Base-by-base conservation (phyloP, 92 coral and sea anemone species). In the Actinostola sp. region DNA sequence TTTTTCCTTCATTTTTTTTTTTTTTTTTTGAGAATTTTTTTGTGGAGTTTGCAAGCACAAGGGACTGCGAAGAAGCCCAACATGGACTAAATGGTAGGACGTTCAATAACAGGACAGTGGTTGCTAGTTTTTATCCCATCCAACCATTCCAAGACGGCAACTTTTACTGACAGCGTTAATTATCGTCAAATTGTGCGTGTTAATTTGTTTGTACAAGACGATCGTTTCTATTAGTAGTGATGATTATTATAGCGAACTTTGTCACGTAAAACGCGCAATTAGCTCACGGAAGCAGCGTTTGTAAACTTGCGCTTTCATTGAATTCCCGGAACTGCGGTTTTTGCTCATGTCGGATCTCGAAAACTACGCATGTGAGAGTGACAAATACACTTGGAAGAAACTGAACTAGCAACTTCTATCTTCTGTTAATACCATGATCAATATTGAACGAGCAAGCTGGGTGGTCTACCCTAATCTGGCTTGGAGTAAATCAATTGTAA, bases 41-140 rank as follows among this genome's bases (percentile, higher is more conserved):
- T 73, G 86, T 87, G 38, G 87, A 82, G 46, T 90, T 70, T 68
- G 51, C 26, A 48, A 32, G 79, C 64, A 81, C 89, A 39, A 76
- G 65, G 23, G 89, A 79, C 73, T 86, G 96, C 82, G 84, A 69
- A 61, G 71, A 48, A 32, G 89, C 92, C 19, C 87, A 75, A 20
- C 70, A 65, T 24, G 44, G 78, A 4, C 81, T 90, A 10, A 65
- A 89, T 36, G 89, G 96, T 36, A 68, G 84, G 64, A 71, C 76
- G 9, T 87, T 78, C 73, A 80, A 80, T 39, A 59, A 61, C 52
- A 76, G 73, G 42, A 67, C 88, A 49, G 88, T 90, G 2, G 70
- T 90, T 11, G 60, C 92, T 16, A 79, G 92, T 55, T 90, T 68
- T 32, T 67, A 49, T 54, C 83, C 83, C 9, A 25, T 30, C 67